These are phyloP conservation scores for Pipra filicauda DNA, from an alignment of 2,113 vertebrate species.

Conservation along the genomic window DNA sequence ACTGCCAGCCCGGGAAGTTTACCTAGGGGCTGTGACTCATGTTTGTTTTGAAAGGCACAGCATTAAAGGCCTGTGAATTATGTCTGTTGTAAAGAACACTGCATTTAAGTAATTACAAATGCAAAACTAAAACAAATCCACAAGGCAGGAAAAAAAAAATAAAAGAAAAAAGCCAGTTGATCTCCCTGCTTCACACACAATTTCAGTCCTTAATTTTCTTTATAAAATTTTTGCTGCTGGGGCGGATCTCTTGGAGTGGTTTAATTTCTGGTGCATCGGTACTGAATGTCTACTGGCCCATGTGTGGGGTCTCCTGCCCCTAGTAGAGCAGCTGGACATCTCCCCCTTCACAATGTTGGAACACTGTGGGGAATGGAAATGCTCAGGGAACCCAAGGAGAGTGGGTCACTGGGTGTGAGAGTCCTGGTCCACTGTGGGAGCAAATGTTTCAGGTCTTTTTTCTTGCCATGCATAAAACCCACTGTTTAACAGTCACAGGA, in stretches of 20 bases:
- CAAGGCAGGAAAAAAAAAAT: not conserved
- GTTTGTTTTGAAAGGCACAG: slow-evolving; percentile 59
- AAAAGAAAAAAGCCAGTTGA: not conserved
- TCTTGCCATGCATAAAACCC: not conserved
- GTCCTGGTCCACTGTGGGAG: not conserved
- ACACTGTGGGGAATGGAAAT: not conserved
- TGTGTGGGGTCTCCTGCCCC: not conserved
- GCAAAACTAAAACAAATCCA: slow-evolving; percentile 53
- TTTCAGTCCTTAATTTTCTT: not conserved
- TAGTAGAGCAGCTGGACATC: not conserved
- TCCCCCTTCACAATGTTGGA: not conserved
- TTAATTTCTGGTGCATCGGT: not conserved
- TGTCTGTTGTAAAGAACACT: slow-evolving; percentile 53
- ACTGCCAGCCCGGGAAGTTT: slow-evolving; percentile 56
- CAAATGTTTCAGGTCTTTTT: not conserved
- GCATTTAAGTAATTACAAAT: slow-evolving; percentile 64
- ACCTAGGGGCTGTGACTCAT: slow-evolving; percentile 67
- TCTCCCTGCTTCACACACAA: not conserved
- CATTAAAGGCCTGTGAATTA: slow-evolving; percentile 59
- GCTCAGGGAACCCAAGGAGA: not conserved
- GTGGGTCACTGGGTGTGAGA: not conserved
- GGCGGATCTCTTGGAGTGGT: not conserved
- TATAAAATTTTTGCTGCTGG: not conserved
- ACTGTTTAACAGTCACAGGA: not conserved
- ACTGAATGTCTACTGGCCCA: not conserved